These are phyloP conservation scores for Oscheius sp. DNA, from an alignment of 2,888 invertebrate genomes.

Conservation along the genomic window DNA sequence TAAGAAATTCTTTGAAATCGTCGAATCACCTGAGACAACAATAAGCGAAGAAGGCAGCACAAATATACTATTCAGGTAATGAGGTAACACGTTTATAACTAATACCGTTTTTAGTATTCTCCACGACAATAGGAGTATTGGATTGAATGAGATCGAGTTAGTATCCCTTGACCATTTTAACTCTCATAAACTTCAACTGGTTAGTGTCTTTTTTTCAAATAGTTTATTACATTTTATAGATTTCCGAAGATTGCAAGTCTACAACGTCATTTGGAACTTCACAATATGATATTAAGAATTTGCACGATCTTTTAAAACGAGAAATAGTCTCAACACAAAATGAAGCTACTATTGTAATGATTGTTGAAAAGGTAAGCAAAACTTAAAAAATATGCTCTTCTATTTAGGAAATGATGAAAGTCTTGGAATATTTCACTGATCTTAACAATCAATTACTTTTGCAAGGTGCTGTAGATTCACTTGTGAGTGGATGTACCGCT, in stretches of 20 bases:
- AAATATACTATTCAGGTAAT: slow-evolving; percentile 38
- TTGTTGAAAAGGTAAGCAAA: slow-evolving; percentile 21
- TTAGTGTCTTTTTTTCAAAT: slow-evolving; percentile 9
- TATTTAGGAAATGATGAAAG: slow-evolving; percentile 56
- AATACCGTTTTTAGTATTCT: slow-evolving; percentile 27
- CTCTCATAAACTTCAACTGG: slow-evolving; percentile 44
- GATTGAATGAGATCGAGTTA: slow-evolving; percentile 29
- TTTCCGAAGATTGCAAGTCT: slow-evolving; percentile 49
- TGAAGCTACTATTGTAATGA: slow-evolving; percentile 34
- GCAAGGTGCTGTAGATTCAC: slow-evolving; percentile 42
- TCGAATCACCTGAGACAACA: slow-evolving; percentile 12
- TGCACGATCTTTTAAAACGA: slow-evolving; percentile 57
- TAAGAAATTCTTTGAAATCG: slow-evolving; percentile 44
- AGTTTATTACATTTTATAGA: slow-evolving; percentile 12
- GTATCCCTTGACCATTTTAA: slow-evolving; percentile 48
- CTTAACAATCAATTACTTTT: slow-evolving; percentile 59
- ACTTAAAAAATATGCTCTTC: neutral
- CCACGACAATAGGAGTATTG: slow-evolving; percentile 28
- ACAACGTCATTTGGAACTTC: slow-evolving; percentile 53
- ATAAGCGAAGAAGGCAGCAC: slow-evolving; percentile 18
- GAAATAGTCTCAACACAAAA: slow-evolving; percentile 59
- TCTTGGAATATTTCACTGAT: slow-evolving; percentile 57
- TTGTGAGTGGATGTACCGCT: slow-evolving; percentile 63
- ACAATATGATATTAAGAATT: slow-evolving; percentile 60
- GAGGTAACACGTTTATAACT: neutral